These are phyloP conservation scores for Brachyptera risi DNA, from an alignment of 2,888 invertebrate species.

Conservation along the genomic window DNA sequence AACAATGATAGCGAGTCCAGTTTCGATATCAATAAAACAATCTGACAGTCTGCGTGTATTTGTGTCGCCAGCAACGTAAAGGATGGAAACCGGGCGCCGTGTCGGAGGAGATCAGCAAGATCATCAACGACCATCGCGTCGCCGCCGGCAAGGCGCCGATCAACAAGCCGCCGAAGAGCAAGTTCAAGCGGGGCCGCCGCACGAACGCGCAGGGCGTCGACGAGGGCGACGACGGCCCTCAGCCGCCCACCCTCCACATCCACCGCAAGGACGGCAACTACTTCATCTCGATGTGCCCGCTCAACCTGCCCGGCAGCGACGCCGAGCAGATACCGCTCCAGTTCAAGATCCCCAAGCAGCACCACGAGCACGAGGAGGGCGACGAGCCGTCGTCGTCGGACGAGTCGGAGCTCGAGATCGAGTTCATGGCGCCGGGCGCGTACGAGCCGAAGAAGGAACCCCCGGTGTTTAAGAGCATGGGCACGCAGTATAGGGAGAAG, in stretches of 20 bases:
- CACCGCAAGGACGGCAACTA: conserved; percentile 43
- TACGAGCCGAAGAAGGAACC: conserved; percentile 40
- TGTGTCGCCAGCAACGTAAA: conserved; percentile 13
- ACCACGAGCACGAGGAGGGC: conserved; percentile 38
- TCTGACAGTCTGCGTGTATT: neutral
- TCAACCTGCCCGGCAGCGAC: conserved; percentile 35
- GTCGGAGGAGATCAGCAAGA: neutral
- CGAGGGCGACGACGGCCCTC: neutral
- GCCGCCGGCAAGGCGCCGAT: neutral
- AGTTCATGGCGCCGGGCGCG: conserved; percentile 45
- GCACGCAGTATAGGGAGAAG: conserved; percentile 43
- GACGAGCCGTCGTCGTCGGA: conserved; percentile 41
- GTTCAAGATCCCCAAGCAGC: conserved; percentile 41
- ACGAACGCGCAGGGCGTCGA: neutral
- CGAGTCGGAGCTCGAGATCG: conserved; percentile 45
- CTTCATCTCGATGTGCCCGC: conserved; percentile 46
- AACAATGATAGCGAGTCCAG: no score
- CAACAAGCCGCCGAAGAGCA: neutral
- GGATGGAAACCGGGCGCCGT: conserved; percentile 27
- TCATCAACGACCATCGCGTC: conserved; percentile 14
- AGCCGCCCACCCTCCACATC: conserved; percentile 41
- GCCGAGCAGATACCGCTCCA: conserved; percentile 38
- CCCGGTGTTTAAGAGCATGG: conserved; percentile 42
- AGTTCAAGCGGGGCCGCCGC: neutral
- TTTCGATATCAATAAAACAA: neutral